Evolutionary conservation across 2,797 vertebrate genomes (phyloP).

Genomic region (Falco rusticolus): DNA sequence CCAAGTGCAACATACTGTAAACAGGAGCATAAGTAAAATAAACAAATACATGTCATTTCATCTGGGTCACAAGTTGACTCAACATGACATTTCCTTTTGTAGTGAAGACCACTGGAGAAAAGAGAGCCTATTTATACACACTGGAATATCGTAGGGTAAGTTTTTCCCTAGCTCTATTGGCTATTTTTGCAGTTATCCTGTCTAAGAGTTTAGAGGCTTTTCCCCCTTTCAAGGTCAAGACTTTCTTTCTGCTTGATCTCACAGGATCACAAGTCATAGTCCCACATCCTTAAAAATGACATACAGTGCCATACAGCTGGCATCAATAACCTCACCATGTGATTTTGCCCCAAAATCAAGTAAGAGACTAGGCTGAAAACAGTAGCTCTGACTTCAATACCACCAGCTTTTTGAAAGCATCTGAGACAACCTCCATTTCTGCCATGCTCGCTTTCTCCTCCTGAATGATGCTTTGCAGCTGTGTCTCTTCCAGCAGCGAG

Average conservation of each 20-base stretch:
- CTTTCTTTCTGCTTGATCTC: conserved; percentile 7
- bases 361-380: background rate
- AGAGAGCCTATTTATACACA: conserved; percentile 28
- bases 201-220: background rate
- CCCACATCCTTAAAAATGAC: background rate
- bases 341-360: background rate
- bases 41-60: conserved; percentile 48
- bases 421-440: background rate
- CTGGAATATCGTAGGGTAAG: background rate
- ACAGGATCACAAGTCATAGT: background rate
- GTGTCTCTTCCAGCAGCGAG: background rate
- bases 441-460: background rate
- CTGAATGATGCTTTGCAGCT: conserved; percentile 41
- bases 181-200: conserved; percentile 19
- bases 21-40: conserved; percentile 48
- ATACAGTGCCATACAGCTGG: accelerated
- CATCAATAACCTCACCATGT: background rate
- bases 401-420: background rate
- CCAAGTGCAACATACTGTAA: background rate
- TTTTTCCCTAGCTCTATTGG: background rate
- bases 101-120: background rate
- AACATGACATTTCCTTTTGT: conserved; percentile 48
- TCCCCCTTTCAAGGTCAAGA: background rate
- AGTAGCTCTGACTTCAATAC: background rate
- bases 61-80: conserved; percentile 50